phyloP scores from a whole-genome alignment of 2,888 invertebrate species.

The Smittia sp. region DNA sequence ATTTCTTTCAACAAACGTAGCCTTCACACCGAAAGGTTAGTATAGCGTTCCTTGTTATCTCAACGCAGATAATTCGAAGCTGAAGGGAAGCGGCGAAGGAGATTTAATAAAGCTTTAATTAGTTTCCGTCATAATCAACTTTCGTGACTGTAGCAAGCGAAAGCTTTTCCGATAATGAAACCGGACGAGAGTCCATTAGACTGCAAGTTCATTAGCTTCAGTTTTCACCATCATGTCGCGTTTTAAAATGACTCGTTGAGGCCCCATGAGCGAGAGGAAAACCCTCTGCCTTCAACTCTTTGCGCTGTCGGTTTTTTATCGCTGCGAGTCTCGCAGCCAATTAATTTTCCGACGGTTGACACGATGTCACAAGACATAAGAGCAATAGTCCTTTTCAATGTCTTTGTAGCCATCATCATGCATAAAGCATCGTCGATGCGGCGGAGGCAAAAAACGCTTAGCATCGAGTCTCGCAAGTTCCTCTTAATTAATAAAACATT shows the following conservation, averaged over 20 bases:
- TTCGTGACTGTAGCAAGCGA: background rate
- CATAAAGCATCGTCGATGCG: background rate
- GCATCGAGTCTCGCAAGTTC: background rate
- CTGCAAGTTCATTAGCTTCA: too few relatives aligned
- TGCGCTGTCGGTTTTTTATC: background rate
- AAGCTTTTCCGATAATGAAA: too few relatives aligned
- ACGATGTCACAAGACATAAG: slow-evolving; percentile 16
- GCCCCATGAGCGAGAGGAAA: too few relatives aligned
- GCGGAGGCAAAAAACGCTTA: background rate
- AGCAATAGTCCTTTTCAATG: background rate
- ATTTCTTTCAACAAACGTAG: too few relatives aligned
- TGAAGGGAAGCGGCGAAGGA: background rate
- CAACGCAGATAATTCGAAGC: background rate
- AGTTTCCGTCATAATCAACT: slow-evolving; percentile 2
- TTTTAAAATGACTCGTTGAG: too few relatives aligned
- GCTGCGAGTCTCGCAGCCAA: slow-evolving; percentile 9
- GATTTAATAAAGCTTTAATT: slow-evolving; percentile 30
- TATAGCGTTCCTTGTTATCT: too few relatives aligned
- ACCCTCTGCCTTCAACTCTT: slow-evolving; percentile 9
- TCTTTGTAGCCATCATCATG: background rate
- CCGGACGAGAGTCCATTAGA: too few relatives aligned
- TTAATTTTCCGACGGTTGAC: slow-evolving; percentile 19
- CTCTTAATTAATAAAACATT: slow-evolving; percentile 35
- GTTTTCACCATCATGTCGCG: too few relatives aligned
- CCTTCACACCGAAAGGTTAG: too few relatives aligned